Base-by-base conservation (phyloP, 2,113 vertebrate genomes). In the Labrus mixtus region DNA sequence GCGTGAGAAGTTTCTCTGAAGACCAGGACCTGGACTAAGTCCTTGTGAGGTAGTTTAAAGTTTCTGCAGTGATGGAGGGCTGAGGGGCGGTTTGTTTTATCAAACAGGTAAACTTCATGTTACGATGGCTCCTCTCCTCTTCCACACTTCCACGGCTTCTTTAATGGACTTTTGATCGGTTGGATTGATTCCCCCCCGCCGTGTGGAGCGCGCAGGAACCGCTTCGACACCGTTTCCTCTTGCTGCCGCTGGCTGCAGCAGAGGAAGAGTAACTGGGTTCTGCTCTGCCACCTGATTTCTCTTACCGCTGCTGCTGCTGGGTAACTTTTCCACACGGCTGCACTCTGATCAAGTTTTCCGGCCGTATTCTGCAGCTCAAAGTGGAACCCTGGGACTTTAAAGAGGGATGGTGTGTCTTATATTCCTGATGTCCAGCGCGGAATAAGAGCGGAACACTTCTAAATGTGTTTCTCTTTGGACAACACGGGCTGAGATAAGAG, bases 341-440 rank as follows among this genome's bases (percentile, higher is more conserved):
- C 64, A 22, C 51, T 54, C 80, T 67, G 50, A 70, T 83, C 50
- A 67, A n/a, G 46, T 51, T 74, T 58, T 37, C 57, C 58, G 16
- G 76, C 59, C 19, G 6, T n/a, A n/a, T 72, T 37, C n/a, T 3
- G 1, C 62, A 36, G 19, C 68, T 67, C 55, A 41, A 1, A 29
- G 62, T 43, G 50, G 11, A 25, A n/a, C 45, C 62, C 50, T 2
- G 33, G 63, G 64, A n/a, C 41, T 39, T 45, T 50, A 17, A 0
- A 58, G n/a, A 25, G 12, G 29, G 59, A 5, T n/a, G 53, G 17
- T 20, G 50, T 51, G 25, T 22, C 17, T 50, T 53, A 6, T 68
- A 71, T 50, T 65, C 36, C 50, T 20, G 8, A 73, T 57, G 33
- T 51, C n/a, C 8, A 8, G 13, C 4, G 8, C 7, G n/a, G 10